These are phyloP conservation scores for Elymnias hypermnestra DNA, from an alignment of 1,140 invertebrate genomes.

Conservation along the genomic window DNA sequence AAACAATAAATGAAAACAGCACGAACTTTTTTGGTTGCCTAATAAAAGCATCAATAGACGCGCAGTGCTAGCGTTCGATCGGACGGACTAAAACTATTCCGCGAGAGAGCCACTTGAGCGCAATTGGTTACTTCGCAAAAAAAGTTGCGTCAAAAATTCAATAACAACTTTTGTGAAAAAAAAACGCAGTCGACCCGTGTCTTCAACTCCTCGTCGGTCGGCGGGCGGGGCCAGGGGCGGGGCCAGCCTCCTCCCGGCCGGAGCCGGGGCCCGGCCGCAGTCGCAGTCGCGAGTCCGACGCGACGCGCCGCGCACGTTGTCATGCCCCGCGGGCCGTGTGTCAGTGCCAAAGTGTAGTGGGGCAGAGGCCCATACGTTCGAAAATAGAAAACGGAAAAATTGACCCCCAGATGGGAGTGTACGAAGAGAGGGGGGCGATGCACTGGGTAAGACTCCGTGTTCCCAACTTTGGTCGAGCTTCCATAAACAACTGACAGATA, in stretches of 20 bases:
- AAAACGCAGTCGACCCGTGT: constrained; percentile 35
- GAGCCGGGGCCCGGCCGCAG: constrained; percentile 14
- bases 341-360: constrained; percentile 64
- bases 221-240: constrained; percentile 45
- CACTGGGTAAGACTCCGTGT: constrained; percentile 53
- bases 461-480: neutral
- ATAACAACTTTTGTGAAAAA: constrained; percentile 40
- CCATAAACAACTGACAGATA: neutral
- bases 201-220: constrained; percentile 33
- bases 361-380: constrained; percentile 67
- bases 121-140: constrained; percentile 34
- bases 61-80: constrained; percentile 11
- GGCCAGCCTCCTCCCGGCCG: constrained; percentile 30
- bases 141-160: constrained; percentile 42
- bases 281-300: constrained; percentile 42
- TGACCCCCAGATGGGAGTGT: constrained; percentile 73
- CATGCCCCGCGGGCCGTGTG: constrained; percentile 53
- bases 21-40: too few species aligned
- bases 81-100: constrained; percentile 21
- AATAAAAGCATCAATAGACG: constrained; percentile 1
- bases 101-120: constrained; percentile 24
- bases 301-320: constrained; percentile 40
- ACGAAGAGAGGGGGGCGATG: constrained; percentile 73
- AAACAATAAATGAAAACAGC: too few species aligned
- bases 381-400: constrained; percentile 71